Conservation (phyloP, 2,797 vertebrate species). For the Tolypeutes matacus region DNA sequence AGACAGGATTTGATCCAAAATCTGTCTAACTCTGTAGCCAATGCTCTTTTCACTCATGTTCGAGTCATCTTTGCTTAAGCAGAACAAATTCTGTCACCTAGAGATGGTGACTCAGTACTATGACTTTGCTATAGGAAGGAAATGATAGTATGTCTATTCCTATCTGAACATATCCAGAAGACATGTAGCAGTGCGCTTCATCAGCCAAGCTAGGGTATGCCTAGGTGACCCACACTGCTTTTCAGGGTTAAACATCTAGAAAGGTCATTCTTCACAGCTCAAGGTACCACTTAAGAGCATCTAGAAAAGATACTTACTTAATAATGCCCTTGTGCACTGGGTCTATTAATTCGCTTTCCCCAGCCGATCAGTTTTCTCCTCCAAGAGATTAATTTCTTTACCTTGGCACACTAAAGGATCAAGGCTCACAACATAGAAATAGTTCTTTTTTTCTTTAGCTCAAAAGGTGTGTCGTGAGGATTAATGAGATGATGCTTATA, state of each 20-base stretch:
- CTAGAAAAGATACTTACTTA: constrained; percentile 60
- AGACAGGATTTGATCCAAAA: not conserved
- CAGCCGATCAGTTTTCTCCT: constrained; percentile 37
- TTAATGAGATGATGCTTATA: constrained; percentile 76
- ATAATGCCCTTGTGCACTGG: constrained; percentile 59
- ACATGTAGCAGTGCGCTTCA: not conserved
- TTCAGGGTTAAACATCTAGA: not conserved
- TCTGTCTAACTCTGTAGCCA: not conserved
- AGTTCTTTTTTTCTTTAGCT: constrained; percentile 38
- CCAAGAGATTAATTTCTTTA: constrained; percentile 73
- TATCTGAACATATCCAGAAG: not conserved
- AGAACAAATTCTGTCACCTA: not conserved
- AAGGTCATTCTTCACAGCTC: not conserved
- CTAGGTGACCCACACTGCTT: not conserved
- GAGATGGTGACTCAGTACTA: not conserved
- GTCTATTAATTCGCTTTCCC: constrained; percentile 67
- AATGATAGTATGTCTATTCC: not conserved
- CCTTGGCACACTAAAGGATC: constrained; percentile 42
- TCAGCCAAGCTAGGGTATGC: not conserved
- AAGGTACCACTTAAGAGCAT: not conserved
- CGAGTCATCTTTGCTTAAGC: not conserved
- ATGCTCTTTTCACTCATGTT: not conserved
- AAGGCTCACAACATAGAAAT: constrained; percentile 61
- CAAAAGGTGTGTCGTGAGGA: constrained; percentile 70
- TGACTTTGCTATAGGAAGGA: not conserved